Evolutionary conservation across 2,888 invertebrate genomes (phyloP), one percentile per base, ranked within the genome.

Genomic region (Lycocerus yunnanus): DNA sequence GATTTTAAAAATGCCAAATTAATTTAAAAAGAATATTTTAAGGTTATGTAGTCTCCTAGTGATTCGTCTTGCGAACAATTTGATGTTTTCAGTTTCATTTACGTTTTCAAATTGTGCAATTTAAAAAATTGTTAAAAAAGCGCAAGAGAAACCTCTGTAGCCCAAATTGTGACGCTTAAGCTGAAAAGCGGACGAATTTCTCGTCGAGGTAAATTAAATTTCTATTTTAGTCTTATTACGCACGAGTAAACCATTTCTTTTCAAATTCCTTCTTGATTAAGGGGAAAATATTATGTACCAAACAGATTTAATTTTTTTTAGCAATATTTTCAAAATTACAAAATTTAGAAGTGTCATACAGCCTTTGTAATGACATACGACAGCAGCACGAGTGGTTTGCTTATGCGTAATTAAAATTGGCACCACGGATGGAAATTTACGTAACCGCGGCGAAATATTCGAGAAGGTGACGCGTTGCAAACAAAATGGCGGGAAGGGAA

Each of bases 401-500:
- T 4, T 4, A 20, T 20, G 20, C 20, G 20, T 20, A 20, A 4
- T 20, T 3, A 20, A 10, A 10, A 3, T 27, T 13, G 27, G 27
- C 13, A 11, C 4, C 13, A 13, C 27, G 27, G 27, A 27, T 27
- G 11, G 13, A 27, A 27, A 11, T 27, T n/a, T n/a, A n/a, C n/a
- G 6, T 6, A n/a, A 43, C 43, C 2, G 43, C n/a, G 3, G n/a
- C 43, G 43, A 43, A n/a, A n/a, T n/a, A 6, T n/a, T 43, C 6
- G 43, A n/a, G 43, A 43, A 43, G n/a, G 43, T 43, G 43, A 3
- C 2, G 43, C n/a, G 43, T 43, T 43, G n/a, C n/a, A n/a, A n/a
- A n/a, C n/a, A 43, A 43, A 43, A 68, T 68, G 63, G 18, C 24
- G 69, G 59, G n/a, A 15, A 58, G 67, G 59, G 65, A 71, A 73